Conservation (phyloP, 2,888 invertebrate species). For the Yponomeuta cagnagella region DNA sequence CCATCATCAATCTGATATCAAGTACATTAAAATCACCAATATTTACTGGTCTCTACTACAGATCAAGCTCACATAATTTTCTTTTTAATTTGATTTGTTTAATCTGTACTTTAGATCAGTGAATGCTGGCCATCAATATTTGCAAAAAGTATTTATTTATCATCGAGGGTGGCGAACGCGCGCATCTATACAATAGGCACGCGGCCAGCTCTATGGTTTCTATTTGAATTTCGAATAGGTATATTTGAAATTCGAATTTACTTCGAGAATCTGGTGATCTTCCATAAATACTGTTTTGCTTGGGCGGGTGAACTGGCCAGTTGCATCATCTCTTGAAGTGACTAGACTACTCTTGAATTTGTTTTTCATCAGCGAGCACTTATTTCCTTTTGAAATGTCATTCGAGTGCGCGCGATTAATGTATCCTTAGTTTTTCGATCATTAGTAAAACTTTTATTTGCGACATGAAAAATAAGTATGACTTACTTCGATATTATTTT, state of each 20-base stretch:
- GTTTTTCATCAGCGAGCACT: slow-evolving; percentile 67
- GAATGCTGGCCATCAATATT: slow-evolving; percentile 52
- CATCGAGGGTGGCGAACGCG: slow-evolving; percentile 58
- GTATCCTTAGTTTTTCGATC: slow-evolving; percentile 38
- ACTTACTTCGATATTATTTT: no score
- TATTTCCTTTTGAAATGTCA: slow-evolving; percentile 61
- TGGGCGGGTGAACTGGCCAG: not conserved
- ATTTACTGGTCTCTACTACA: not conserved
- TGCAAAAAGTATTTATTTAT: slow-evolving; percentile 72
- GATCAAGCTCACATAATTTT: not conserved
- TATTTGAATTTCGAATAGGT: slow-evolving; percentile 67
- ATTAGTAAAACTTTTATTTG: not conserved
- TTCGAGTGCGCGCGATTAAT: slow-evolving; percentile 59
- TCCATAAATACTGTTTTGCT: not conserved
- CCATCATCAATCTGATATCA: slow-evolving; percentile 72
- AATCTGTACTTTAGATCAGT: not conserved
- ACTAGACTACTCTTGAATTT: slow-evolving; percentile 33
- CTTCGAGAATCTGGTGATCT: not conserved
- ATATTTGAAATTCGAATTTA: slow-evolving; percentile 38
- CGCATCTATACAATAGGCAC: slow-evolving; percentile 57
- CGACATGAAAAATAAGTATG: not conserved
- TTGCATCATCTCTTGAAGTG: not conserved
- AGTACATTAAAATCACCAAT: slow-evolving; percentile 32
- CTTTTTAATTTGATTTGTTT: not conserved
- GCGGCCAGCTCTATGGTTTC: slow-evolving; percentile 68